These are phyloP conservation scores for Oligia latruncula DNA, from an alignment of 2,888 invertebrate genomes.

Conservation along the genomic window DNA sequence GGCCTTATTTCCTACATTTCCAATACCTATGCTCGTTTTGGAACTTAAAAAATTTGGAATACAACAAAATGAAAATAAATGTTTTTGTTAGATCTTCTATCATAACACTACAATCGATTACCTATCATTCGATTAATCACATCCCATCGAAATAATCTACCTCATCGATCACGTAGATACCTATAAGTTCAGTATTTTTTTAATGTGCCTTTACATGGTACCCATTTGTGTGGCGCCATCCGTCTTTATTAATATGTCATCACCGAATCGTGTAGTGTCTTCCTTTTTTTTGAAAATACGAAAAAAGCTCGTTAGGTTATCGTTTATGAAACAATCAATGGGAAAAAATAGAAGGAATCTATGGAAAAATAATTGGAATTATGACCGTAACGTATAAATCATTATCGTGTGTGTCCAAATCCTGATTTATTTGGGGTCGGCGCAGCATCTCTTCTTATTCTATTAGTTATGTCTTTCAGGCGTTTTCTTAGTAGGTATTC, in stretches of 20 bases:
- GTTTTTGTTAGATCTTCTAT: not conserved
- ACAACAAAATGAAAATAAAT: not conserved
- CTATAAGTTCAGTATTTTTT: constrained; percentile 46
- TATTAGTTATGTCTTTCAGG: not conserved
- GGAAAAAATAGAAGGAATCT: constrained; percentile 7
- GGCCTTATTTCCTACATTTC: not conserved
- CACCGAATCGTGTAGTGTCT: constrained; percentile 17
- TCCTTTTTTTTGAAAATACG: constrained; percentile 22
- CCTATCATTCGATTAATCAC: constrained; percentile 42
- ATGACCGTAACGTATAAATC: constrained; percentile 10
- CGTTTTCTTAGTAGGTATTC: not conserved
- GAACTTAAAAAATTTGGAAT: not conserved
- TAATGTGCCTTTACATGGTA: constrained; percentile 42
- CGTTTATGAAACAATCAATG: constrained; percentile 18
- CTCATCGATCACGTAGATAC: constrained; percentile 53
- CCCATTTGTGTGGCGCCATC: constrained; percentile 50
- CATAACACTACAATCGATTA: constrained; percentile 32
- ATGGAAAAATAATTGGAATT: constrained; percentile 4
- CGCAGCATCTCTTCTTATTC: not conserved
- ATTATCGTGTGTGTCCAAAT: not conserved
- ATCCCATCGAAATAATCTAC: constrained; percentile 35
- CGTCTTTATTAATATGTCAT: constrained; percentile 56
- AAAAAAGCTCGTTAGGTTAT: constrained; percentile 27
- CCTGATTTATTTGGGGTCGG: constrained; percentile 16
- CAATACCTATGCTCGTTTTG: not conserved